Evolutionary conservation across 2,797 vertebrate species (phyloP).

Genomic region (Acipenser ruthenus): DNA sequence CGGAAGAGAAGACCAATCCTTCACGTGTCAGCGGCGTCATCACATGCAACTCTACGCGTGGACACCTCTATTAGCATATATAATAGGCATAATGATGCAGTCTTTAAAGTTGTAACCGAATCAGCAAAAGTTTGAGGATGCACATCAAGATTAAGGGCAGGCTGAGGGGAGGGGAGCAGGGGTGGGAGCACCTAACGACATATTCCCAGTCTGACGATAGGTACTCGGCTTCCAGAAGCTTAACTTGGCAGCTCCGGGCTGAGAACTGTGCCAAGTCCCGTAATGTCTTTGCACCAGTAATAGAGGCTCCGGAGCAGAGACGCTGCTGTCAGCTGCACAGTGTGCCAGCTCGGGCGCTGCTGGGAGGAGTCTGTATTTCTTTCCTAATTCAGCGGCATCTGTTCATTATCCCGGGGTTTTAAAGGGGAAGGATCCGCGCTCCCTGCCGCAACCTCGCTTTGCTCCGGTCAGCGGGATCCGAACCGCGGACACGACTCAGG

Average conservation of each 20-base stretch:
- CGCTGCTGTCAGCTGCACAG: constrained; percentile 64
- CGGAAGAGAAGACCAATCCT: too few species aligned
- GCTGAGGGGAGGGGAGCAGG: constrained; percentile 13
- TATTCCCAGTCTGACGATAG: constrained; percentile 40
- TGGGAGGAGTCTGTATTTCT: constrained; percentile 82
- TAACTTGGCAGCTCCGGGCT: constrained; percentile 45
- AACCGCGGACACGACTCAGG: too few species aligned
- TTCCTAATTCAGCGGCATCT: constrained; percentile 88
- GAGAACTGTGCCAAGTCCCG: constrained; percentile 56
- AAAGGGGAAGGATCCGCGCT: constrained; percentile 52
- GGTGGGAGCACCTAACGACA: constrained; percentile 55
- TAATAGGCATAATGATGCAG: background rate
- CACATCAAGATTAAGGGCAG: constrained; percentile 20
- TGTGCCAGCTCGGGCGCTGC: constrained; percentile 60
- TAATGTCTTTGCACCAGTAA: constrained; percentile 64
- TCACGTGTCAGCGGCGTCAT: background rate
- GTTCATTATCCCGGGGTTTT: constrained; percentile 76
- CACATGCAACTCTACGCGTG: background rate
- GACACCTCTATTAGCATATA: background rate
- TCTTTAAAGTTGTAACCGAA: constrained; percentile 26
- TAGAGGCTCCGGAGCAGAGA: constrained; percentile 56
- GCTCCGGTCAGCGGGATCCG: too few species aligned
- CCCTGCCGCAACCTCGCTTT: constrained; percentile 9
- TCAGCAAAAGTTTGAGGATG: constrained; percentile 25
- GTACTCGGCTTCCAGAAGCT: constrained; percentile 31